Evolutionary conservation across 2,888 invertebrate species (phyloP), one percentile per base, ranked within the genome.

Genomic region (Stomorhina lunata): DNA sequence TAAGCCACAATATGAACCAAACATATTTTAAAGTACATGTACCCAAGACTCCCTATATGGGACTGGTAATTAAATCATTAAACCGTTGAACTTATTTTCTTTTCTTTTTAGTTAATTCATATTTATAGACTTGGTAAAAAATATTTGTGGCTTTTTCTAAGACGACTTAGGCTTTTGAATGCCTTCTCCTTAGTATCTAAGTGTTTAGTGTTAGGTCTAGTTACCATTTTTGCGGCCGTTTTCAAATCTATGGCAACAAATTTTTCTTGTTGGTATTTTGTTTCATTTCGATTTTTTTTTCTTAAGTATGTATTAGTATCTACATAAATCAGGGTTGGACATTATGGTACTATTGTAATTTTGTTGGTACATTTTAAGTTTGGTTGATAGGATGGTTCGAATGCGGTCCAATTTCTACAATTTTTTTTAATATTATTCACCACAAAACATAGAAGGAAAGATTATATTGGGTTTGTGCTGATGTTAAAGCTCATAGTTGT

Each of bases 51-150:
- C 63, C 68, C 32, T 78, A 68, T 73, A 79, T 61, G 75, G 78
- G n/a, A n/a, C 9, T 75, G 69, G 37, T 79, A 82, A 79, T 82
- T 82, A 82, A 82, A 82, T 66, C 82, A 76, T 69, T 66, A 61
- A 27, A 37, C 29, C 79, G 25, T 75, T 65, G 2, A 63, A 12
- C 34, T 61, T 43, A 59, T 53, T 17, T 66, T 29, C 40, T 34
- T 10, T 59, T 48, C 50, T 22, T 50, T n/a, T n/a, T n/a, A n/a
- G n/a, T n/a, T n/a, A n/a, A n/a, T n/a, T n/a, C n/a, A 45, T 80
- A 57, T 63, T 48, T 50, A 37, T 80, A 55, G 55, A 40, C 45
- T 65, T 75, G 32, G 9, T 22, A 32, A 53, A 32, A 63, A 22
- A 32, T 59, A 9, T 71, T 66, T 63, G 72, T 57, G 61, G 78